Conservation (phyloP, 2,113 vertebrate species). For the Archocentrus centrarchus region DNA sequence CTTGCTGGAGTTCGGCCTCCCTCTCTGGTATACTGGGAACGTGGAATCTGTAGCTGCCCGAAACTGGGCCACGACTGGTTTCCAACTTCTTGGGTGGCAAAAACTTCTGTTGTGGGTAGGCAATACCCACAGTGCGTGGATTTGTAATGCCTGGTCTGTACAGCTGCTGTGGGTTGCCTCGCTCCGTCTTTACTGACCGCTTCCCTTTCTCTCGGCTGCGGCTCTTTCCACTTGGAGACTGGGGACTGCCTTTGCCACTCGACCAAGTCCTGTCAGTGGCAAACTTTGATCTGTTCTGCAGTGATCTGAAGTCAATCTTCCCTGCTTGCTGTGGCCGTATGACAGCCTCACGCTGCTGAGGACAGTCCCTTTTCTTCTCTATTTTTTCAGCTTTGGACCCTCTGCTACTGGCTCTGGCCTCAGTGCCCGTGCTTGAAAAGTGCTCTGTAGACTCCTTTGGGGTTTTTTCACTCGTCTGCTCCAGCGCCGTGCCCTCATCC, state of each 20-base stretch:
- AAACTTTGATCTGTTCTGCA: conserved; percentile 84
- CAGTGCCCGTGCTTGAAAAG: conserved; percentile 74
- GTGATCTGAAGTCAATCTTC: conserved; percentile 88
- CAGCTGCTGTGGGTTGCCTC: conserved; percentile 86
- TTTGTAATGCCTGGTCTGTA: conserved; percentile 86
- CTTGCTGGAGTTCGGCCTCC: conserved; percentile 83
- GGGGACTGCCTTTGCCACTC: conserved; percentile 81
- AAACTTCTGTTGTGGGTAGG: conserved; percentile 88
- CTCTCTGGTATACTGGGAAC: conserved; percentile 83
- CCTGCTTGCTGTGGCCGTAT: conserved; percentile 88
- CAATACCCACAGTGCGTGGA: conserved; percentile 86
- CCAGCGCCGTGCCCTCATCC: conserved; percentile 80
- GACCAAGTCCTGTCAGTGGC: conserved; percentile 84
- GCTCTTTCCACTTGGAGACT: conserved; percentile 83
- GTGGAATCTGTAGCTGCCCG: conserved; percentile 86
- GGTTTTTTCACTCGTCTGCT: conserved; percentile 82
- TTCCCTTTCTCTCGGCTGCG: conserved; percentile 82
- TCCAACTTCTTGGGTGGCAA: conserved; percentile 86
- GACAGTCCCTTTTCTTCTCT: conserved; percentile 83
- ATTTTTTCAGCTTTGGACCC: conserved; percentile 71
- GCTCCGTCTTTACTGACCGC: conserved; percentile 82
- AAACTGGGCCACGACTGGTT: conserved; percentile 68
- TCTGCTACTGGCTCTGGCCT: conserved; percentile 68
- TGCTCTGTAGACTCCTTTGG: conserved; percentile 66
- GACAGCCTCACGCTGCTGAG: conserved; percentile 89